Conservation (phyloP, 53 echinoderm and acorn worm species). For the Glandiceps talaboti region DNA sequence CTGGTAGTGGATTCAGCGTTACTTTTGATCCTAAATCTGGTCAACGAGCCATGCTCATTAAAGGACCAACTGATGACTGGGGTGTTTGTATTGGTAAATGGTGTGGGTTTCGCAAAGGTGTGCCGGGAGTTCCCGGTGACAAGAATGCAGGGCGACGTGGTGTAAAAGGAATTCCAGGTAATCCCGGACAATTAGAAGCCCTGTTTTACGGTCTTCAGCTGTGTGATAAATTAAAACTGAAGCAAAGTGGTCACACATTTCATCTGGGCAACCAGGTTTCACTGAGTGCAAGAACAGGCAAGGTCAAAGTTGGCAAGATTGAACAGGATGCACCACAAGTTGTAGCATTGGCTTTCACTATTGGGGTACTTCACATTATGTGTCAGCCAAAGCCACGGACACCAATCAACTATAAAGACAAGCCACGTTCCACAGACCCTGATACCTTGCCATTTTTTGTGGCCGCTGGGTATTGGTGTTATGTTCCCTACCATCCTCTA, state of each 20-base stretch:
- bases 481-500: neutral
- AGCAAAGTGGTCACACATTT: neutral
- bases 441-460: neutral
- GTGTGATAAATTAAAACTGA: neutral
- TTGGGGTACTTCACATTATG: neutral
- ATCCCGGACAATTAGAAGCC: neutral
- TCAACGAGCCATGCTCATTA: neutral
- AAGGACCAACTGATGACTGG: neutral
- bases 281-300: neutral
- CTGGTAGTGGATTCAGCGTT: neutral
- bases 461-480: neutral
- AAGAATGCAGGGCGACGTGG: neutral
- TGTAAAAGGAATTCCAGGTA: neutral
- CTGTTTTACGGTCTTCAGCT: neutral
- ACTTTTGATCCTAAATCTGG: neutral
- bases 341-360: neutral
- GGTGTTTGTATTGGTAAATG: neutral
- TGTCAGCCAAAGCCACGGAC: neutral
- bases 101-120: neutral
- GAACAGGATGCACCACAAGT: neutral
- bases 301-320: neutral
- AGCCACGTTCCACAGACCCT: neutral
- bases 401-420: neutral
- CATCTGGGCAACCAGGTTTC: neutral
- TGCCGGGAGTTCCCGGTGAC: neutral